Evolutionary conservation across 2,888 invertebrate genomes (phyloP), one percentile per base, ranked within the genome.

Genomic region (Ochropleura leucogaster): DNA sequence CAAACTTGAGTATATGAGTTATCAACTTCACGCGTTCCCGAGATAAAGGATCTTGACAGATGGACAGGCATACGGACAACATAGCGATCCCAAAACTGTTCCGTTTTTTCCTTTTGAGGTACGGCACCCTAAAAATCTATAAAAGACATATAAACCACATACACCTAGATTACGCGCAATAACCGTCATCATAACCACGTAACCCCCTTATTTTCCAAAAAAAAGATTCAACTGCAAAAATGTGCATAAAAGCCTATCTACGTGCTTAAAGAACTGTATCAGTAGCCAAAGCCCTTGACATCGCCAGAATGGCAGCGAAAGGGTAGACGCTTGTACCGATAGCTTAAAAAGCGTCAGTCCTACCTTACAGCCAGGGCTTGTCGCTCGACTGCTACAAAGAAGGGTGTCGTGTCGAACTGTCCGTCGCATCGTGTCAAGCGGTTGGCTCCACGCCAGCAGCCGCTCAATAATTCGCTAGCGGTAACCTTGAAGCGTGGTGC

Each of bases 381-480:
- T 30, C 16, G 57, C 20, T 67, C 53, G 55, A 46, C n/a, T 59
- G 70, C 44, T 77, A 68, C 66, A 84, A 80, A 81, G 84, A 55
- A 79, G 68, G 57, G 60, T 67, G 62, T 68, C 80, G 80, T 81
- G 85, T 85, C 85, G 74, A 79, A 85, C 74, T 72, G 73, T 85
- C 74, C 59, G 74, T 77, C 82, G 79, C 75, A 44, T 40, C 74
- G 74, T 80, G 87, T 86, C 77, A 79, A 80, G 83, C 72, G 70
- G 30, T 87, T 86, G 86, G 86, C 86, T 30, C 49, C 53, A 47
- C 57, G 87, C 85, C 85, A 86, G 80, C 60, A 55, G 40, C 59
- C 87, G 85, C 64, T 85, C 87, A 70, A 85, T 85, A 87, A 70
- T 44, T 71, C 74, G 59, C 72, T 30, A 40, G 74, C 60, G 53